These are phyloP conservation scores for Drosophila nebulosa DNA, from an alignment of 1,140 invertebrate genomes.

Conservation along the genomic window DNA sequence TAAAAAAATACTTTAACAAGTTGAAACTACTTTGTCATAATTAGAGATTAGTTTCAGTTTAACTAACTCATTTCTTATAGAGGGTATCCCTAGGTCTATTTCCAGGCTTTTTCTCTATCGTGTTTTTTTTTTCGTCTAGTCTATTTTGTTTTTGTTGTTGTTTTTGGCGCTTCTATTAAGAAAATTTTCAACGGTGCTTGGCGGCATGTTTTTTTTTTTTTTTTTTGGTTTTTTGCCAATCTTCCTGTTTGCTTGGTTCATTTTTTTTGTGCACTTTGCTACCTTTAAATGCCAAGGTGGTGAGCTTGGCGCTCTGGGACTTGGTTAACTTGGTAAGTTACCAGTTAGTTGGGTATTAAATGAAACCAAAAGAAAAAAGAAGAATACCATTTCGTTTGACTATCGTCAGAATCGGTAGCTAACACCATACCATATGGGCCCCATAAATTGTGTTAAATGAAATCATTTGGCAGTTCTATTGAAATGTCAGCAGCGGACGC, in stretches of 20 bases:
- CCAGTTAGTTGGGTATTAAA: constrained; percentile 36
- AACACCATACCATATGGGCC: constrained; percentile 6
- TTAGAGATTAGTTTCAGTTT: too few species aligned
- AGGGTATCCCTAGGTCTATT: too few species aligned
- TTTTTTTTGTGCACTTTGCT: constrained; percentile 63
- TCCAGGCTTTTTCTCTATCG: too few species aligned
- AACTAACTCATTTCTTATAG: too few species aligned
- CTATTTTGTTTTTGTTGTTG: constrained; percentile 19
- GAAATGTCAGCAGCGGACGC: constrained; percentile 63
- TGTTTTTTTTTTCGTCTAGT: constrained; percentile 10
- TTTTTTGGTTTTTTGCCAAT: constrained; percentile 15
- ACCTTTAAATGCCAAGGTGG: constrained; percentile 70
- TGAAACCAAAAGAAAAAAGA: not conserved
- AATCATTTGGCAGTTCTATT: constrained; percentile 58
- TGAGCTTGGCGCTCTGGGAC: constrained; percentile 28
- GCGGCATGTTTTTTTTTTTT: constrained; percentile 10
- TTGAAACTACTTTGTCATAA: too few species aligned
- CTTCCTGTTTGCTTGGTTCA: constrained; percentile 59
- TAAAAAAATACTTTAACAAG: too few species aligned
- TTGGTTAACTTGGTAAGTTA: constrained; percentile 48
- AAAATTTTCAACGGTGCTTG: constrained; percentile 57
- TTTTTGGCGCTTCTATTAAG: constrained; percentile 70
- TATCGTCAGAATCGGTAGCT: constrained; percentile 42
- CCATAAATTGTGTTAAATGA: constrained; percentile 60
- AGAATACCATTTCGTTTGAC: constrained; percentile 1